Evolutionary conservation across 2,113 vertebrate species (phyloP), one percentile per base, ranked within the genome.

Genomic region (Pachyramphus minor): DNA sequence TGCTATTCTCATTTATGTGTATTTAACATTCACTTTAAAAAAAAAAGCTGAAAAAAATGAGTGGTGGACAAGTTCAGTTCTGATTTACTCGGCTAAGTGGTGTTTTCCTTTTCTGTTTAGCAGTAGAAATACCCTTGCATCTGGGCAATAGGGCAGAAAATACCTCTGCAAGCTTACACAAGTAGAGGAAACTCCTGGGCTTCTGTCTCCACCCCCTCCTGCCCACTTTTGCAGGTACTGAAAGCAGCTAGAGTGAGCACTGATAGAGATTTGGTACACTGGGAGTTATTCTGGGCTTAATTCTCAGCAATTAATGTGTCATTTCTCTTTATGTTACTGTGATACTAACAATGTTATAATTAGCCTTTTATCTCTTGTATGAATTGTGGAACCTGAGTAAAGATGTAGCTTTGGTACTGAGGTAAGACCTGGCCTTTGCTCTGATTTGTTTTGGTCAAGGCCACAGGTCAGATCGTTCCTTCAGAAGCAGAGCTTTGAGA

Each of bases 281-380:
- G 56, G 42, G 49, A 47, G 11, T 67, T 71, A 33, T 44, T 52
- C 42, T 58, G 80, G 37, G 20, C 39, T 37, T 39, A 55, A n/a
- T 64, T 42, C 62, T 66, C 1, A 1, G 37, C 14, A 44, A 14
- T 37, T 49, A 75, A 21, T 2, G 0, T 33, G 33, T 53, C 0
- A 37, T 35, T 76, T 50, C 11, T 80, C 25, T 49, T 69, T 14
- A 30, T 71, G 77, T 73, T 69, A 28, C 27, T 76, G 58, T 20
- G 16, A n/a, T 59, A 30, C 42, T 35, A 12, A 37, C 44, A 84
- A 56, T 11, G 20, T 60, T 39, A 9, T 4, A 8, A 37, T 90
- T 37, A 55, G 63, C 41, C 39, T 86, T 56, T 37, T 31, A 11
- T 31, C 16, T 49, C 23, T 11, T 11, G n/a, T 64, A 45, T 18